A percentile compares a stretch with the other conserved stretches of the same genome.
Evolutionary conservation across 2,797 vertebrate species (phyloP).

Genomic region (Botia kubotai): DNA sequence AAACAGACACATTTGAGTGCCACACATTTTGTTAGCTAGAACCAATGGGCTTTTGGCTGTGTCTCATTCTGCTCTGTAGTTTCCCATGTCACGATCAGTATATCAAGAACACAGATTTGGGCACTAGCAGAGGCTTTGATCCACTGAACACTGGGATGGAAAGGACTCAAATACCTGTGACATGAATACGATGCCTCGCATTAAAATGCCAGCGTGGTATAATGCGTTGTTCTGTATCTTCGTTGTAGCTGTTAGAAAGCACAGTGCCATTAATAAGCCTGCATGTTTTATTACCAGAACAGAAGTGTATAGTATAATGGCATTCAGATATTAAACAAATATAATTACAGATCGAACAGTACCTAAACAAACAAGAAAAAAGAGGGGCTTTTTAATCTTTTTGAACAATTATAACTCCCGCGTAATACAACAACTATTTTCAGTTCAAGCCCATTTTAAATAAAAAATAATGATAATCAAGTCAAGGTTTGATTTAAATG

Average conservation of each 20-base stretch:
- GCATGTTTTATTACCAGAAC: neutral
- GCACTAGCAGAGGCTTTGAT: neutral
- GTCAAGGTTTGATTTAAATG: too few relatives aligned
- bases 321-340: neutral
- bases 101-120: neutral
- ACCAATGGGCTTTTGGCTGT: neutral
- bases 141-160: neutral
- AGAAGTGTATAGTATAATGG: neutral
- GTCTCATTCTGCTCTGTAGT: neutral
- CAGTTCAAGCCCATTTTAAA: too few relatives aligned
- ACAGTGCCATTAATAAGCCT: conserved; percentile 33
- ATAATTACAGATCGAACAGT: too few relatives aligned
- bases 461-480: too few relatives aligned
- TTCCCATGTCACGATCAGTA: neutral
- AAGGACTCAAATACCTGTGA: neutral
- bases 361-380: too few relatives aligned
- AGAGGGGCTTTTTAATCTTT: too few relatives aligned
- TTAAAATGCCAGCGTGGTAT: neutral
- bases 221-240: neutral
- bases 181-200: neutral
- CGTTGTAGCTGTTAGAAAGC: conserved; percentile 22
- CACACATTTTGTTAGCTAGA: conserved; percentile 9
- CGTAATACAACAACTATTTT: too few relatives aligned
- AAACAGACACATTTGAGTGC: conserved; percentile 11
- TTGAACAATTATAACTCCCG: too few relatives aligned